Conservation (phyloP, 2,888 invertebrate species). For the Lochmaea capreae region DNA sequence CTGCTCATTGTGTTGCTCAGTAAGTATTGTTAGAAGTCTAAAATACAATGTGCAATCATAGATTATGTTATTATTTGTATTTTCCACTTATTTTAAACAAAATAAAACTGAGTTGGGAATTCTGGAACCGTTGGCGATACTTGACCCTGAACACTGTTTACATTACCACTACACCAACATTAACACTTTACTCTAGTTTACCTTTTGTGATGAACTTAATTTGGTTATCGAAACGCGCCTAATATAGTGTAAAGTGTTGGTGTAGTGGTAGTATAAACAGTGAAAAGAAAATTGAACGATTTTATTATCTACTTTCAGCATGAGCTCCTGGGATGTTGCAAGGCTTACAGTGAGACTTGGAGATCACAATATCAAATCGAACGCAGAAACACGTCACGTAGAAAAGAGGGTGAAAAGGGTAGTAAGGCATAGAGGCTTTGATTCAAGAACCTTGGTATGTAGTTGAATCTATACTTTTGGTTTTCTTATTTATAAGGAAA, state of each 20-base stretch:
- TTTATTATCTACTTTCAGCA: slow-evolving; percentile 67
- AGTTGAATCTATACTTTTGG: neutral
- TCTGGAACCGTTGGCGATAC: too few relatives aligned
- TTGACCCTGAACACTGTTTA: too few relatives aligned
- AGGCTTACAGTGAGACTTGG: slow-evolving; percentile 83
- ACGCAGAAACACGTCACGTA: slow-evolving; percentile 79
- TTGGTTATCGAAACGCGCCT: too few relatives aligned
- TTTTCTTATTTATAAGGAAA: neutral
- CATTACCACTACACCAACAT: too few relatives aligned
- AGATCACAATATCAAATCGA: slow-evolving; percentile 84
- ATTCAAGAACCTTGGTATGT: slow-evolving; percentile 81
- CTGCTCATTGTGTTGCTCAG: slow-evolving; percentile 92
- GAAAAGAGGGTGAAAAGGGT: slow-evolving; percentile 85
- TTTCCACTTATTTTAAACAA: too few relatives aligned
- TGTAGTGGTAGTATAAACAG: too few relatives aligned
- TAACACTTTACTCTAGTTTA: neutral
- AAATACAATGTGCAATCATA: neutral
- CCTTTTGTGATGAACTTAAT: neutral
- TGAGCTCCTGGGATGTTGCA: slow-evolving; percentile 91
- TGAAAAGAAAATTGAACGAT: too few relatives aligned
- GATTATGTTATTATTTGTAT: neutral
- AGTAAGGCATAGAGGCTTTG: slow-evolving; percentile 87
- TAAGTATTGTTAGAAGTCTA: slow-evolving; percentile 65
- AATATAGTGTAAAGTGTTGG: too few relatives aligned
- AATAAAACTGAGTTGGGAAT: too few relatives aligned